Conservation (phyloP, 92 coral and sea anemone species). For the Actinostola sp. region DNA sequence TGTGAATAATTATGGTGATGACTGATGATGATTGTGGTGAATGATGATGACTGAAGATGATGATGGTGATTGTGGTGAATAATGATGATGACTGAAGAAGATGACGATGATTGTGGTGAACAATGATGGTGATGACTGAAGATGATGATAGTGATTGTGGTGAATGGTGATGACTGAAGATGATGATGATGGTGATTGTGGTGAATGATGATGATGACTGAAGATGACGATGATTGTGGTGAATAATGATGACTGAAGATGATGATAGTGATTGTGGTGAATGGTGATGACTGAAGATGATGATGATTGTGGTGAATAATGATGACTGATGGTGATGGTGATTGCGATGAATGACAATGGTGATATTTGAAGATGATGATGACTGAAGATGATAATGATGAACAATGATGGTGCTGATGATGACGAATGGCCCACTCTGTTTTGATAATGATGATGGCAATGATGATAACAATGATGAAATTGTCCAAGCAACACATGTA, state of each 20-base stretch:
- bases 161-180: slow-evolving; percentile 2
- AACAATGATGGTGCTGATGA: background rate
- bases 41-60: too few relatives aligned
- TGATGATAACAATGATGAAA: too few relatives aligned
- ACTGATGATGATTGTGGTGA: background rate
- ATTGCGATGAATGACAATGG: background rate
- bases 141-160: background rate
- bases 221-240: background rate
- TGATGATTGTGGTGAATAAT: background rate
- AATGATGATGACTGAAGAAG: too few relatives aligned
- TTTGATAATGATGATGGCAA: too few relatives aligned
- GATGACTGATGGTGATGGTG: background rate
- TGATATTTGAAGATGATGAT: background rate
- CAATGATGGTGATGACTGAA: too few relatives aligned
- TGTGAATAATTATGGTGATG: too few relatives aligned
- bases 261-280: background rate
- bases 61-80: too few relatives aligned
- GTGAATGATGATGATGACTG: slow-evolving; percentile 1
- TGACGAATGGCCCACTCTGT: background rate
- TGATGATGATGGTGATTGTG: background rate
- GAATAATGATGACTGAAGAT: slow-evolving; percentile 1
- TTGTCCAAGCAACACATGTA: too few relatives aligned
- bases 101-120: too few relatives aligned
- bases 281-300: background rate
- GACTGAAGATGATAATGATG: background rate